A percentile compares a stretch with the other conserved stretches of the same genome.
These are phyloP conservation scores for Platichthys flesus DNA, from an alignment of 2,113 vertebrate genomes.

Conservation along the genomic window DNA sequence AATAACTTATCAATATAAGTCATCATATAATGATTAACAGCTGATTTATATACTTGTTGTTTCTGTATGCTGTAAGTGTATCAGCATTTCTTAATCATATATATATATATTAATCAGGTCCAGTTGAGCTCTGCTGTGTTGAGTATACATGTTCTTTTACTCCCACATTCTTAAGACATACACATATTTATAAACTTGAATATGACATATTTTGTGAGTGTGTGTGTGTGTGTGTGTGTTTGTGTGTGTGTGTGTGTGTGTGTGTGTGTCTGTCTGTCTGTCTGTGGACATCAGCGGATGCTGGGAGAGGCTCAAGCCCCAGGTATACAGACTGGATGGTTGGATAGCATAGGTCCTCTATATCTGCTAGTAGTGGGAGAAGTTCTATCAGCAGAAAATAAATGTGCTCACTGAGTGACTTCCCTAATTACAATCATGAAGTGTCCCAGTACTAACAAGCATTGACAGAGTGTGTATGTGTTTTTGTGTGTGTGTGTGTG, in stretches of 20 bases:
- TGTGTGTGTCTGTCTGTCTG: not conserved
- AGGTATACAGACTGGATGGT: no score
- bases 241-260: conserved; percentile 1
- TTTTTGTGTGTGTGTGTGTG: conserved; percentile 2
- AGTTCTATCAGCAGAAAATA: not conserved
- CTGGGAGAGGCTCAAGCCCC: no score
- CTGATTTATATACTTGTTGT: not conserved
- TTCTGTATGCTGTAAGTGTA: not conserved
- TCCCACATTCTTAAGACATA: no score
- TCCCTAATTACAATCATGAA: no score
- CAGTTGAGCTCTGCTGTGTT: no score
- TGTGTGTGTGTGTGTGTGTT: not conserved
- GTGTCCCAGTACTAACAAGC: not conserved
- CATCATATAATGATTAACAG: not conserved
- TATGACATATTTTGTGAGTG: not conserved
- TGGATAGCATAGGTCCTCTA: no score
- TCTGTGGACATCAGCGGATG: not conserved
- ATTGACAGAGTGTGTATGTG: not conserved
- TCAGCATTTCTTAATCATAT: no score
- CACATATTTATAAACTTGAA: not conserved
- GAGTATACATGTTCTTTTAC: no score
- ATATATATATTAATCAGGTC: no score
- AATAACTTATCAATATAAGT: not conserved
- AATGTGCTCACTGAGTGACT: not conserved
- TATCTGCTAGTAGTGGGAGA: no score